Evolutionary conservation across 2,113 vertebrate species (phyloP).

Genomic region (Myiopsitta monachus): DNA sequence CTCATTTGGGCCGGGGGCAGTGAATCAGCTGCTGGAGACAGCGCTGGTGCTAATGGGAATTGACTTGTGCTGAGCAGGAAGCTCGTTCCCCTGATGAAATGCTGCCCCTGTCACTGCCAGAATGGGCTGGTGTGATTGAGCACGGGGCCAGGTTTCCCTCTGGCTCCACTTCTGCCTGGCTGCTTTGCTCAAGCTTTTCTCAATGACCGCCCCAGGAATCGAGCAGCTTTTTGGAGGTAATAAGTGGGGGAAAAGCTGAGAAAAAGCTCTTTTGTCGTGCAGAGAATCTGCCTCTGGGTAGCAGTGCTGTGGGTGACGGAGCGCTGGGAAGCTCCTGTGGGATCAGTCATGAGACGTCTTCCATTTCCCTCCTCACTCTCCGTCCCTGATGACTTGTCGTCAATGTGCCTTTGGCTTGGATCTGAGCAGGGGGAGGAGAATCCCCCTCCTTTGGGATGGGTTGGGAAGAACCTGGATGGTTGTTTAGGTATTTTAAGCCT

Average conservation of each 20-base stretch:
- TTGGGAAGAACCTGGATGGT: conserved; percentile 9
- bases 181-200: neutral
- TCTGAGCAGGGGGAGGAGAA: neutral
- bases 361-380: neutral
- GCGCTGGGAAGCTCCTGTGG: neutral
- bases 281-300: neutral
- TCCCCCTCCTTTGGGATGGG: neutral
- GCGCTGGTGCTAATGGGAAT: neutral
- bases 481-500: neutral
- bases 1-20: neutral
- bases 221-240: neutral
- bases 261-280: rapidly evolving
- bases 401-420: neutral
- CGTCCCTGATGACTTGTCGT: neutral
- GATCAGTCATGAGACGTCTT: rapidly evolving
- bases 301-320: neutral
- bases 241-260: no score
- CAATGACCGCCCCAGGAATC: neutral
- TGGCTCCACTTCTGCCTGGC: neutral
- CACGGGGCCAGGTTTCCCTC: neutral
- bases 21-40: neutral
- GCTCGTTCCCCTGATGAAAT: neutral
- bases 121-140: neutral
- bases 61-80: neutral
- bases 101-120: neutral